Base-by-base conservation (phyloP, 2,888 invertebrate species). In the Aphrophora alni region DNA sequence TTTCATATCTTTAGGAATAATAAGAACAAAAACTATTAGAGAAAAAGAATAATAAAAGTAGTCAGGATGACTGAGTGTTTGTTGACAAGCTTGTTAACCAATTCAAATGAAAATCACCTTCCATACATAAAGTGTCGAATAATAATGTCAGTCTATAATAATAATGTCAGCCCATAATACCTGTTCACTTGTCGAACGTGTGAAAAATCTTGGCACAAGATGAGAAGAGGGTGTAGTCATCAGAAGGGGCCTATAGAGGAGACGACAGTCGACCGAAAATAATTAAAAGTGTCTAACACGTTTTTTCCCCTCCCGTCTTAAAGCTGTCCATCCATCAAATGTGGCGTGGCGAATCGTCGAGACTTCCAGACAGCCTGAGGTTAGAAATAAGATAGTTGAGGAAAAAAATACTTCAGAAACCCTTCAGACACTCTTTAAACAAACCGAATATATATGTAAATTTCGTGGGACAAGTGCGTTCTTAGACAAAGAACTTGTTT, bases 281-380 rank as follows among this genome's bases (percentile, higher is more conserved):
- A 79, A 79, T 79, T 79, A 79, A 79, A 79, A 79, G 74, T 79
- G 78, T 79, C 78, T 79, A 74, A 79, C 78, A 74, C 78, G 78
- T 73, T 78, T 70, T 78, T 79, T 79, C 74, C 68, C 74, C 73
- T 74, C 68, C 59, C 59, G 59, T 59, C 59, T 59, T 5, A 21
- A 59, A 59, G 78, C 74, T 44, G 78, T 38, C 78, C 78, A 79
- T 79, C 80, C 80, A 80, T 77, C 80, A 77, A 44, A 24, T 3
- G 14, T 28, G 69, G 76, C 80, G 80, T 76, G 33, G 80, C 80
- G 76, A 76, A 75, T 76, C 44, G 38, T n/a, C 21, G 68, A 24
- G 80, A 38, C 75, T 38, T 75, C 80, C 75, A 59, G 75, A 75
- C 69, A 80, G 28, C 51, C 24, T 1, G n/a, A 28, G 75, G 59